A percentile compares a stretch with the other conserved stretches of the same genome.
phyloP scores from a whole-genome alignment of 2,888 invertebrate species.

The Hanleya hanleyi region DNA sequence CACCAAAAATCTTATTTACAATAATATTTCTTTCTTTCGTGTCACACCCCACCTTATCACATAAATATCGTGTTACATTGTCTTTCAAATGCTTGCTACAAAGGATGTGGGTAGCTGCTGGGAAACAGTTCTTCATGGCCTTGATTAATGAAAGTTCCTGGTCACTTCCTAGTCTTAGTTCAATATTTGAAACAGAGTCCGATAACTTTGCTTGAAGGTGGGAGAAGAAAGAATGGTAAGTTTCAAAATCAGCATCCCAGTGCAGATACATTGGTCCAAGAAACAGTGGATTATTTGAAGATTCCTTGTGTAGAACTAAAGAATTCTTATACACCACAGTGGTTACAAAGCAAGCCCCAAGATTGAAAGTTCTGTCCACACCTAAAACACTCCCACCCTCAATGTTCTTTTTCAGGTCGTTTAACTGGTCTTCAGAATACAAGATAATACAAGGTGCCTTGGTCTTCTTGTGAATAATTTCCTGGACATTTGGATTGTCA shows the following conservation, averaged over 20 bases:
- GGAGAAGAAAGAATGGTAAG: conserved; percentile 24
- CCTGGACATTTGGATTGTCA: background rate
- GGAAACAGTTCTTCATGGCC: conserved; percentile 17
- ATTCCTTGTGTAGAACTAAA: conserved; percentile 3
- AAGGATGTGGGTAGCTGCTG: background rate
- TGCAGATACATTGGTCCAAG: conserved; percentile 21
- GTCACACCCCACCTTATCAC: conserved; percentile 11
- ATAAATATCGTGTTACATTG: conserved; percentile 16
- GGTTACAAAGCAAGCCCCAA: conserved; percentile 20
- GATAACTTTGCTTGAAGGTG: conserved; percentile 17
- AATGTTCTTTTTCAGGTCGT: background rate
- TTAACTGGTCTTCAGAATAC: background rate
- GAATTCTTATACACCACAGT: conserved; percentile 14
- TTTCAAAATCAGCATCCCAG: conserved; percentile 20
- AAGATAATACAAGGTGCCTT: background rate
- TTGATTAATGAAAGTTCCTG: conserved; percentile 24
- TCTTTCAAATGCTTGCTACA: conserved; percentile 28
- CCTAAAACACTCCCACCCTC: conserved; percentile 15
- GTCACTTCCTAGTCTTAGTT: conserved; percentile 17
- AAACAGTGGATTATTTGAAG: conserved; percentile 18
- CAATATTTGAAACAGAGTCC: background rate
- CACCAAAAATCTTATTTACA: background rate
- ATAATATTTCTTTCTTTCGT: conserved; percentile 13
- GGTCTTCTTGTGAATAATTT: background rate
- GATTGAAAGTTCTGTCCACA: conserved; percentile 27